Base-by-base conservation (phyloP, 2,888 invertebrate species). In the Ochlodes sylvanus region DNA sequence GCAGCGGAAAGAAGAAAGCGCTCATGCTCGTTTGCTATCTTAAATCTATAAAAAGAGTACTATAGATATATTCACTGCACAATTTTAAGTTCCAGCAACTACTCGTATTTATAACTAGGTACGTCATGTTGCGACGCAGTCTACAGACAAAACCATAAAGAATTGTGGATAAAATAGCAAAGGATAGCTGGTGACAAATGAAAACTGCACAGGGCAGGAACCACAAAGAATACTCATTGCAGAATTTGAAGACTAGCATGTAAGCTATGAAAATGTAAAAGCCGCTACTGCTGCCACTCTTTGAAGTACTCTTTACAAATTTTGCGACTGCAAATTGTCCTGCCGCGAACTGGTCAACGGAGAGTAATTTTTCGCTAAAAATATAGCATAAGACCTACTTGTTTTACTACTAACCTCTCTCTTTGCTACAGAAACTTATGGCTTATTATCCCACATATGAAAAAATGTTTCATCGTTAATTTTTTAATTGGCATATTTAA, bases 151-250 rank as follows among this genome's bases (percentile, higher is more conserved):
- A 50, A 19, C 19, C 50, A 50, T 50, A 50, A 50, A 50, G 32
- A 32, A 54, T 27, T 32, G 27, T 32, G 14, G 7, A 32, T 54
- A 32, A 54, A 54, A 27, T 54, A n/a, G 32, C 54, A 54, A 54
- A n/a, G 54, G 32, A 54, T n/a, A 14, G n/a, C 32, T 32, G 7
- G n/a, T 54, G 54, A 54, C 54, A 54, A 54, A 54, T 54, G 54
- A 54, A 32, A 54, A 54, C 54, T 32, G n/a, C 32, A 32, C 54
- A 54, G 54, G 32, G 32, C 21, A 54, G 3, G 54, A 54, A 54
- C 54, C 14, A 54, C 54, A 54, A 54, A 54, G 54, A 32, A 32
- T n/a, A 54, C 27, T 14, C 54, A 54, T 54, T 7, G 54, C 32
- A 27, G 54, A 54, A 7, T 54, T 54, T 27, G 54, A 32, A 54